Conservation (phyloP, 2,888 invertebrate genomes). For the Machimus rusticus region DNA sequence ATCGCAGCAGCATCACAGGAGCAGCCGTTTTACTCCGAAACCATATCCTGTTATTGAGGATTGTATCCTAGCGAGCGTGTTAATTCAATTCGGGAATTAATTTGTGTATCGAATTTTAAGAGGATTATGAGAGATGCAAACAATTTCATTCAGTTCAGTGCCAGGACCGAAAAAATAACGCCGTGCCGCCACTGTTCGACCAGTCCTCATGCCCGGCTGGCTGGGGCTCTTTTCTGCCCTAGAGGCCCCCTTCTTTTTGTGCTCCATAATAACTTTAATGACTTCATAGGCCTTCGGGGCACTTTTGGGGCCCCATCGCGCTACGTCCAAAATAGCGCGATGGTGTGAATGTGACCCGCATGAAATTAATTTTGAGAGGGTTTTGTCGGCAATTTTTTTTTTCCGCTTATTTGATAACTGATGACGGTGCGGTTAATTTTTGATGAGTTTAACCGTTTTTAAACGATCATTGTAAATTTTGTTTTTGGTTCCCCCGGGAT, state of each 20-base stretch:
- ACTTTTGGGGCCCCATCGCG: background rate
- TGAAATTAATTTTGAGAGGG: background rate
- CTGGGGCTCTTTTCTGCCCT: background rate
- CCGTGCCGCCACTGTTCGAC: background rate
- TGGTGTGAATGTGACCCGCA: background rate
- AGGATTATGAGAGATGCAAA: conserved; percentile 30
- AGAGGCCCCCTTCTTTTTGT: background rate
- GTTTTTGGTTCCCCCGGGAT: background rate
- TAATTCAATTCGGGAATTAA: conserved; percentile 33
- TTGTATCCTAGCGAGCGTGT: conserved; percentile 32
- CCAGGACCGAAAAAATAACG: background rate
- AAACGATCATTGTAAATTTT: background rate
- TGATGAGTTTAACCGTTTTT: background rate
- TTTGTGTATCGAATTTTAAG: conserved; percentile 34
- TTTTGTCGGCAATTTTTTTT: background rate
- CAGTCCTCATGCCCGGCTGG: background rate
- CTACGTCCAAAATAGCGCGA: background rate
- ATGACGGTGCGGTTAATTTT: background rate
- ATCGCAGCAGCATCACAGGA: background rate
- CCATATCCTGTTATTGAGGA: conserved; percentile 21
- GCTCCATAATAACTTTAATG: background rate
- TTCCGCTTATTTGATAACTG: background rate
- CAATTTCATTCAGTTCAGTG: conserved; percentile 29
- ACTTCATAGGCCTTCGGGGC: background rate
- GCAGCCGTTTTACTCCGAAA: conserved; percentile 5